Conservation (phyloP, 2,113 vertebrate genomes). For the Anseranas semipalmata region DNA sequence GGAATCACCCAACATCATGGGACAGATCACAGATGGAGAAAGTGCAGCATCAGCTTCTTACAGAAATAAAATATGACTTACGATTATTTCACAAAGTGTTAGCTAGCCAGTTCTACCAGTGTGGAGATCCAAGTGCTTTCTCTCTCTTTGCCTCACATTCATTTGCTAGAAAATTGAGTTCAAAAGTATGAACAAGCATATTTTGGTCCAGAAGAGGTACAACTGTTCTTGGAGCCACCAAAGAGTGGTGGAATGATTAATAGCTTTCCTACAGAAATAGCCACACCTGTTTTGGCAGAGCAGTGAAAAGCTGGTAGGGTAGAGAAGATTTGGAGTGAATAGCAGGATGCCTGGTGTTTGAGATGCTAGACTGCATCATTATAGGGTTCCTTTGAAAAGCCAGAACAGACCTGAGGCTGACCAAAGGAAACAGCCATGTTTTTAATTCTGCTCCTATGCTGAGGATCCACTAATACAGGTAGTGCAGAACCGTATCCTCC, state of each 20-base stretch:
- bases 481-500: background rate
- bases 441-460: background rate
- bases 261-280: background rate
- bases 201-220: accelerated
- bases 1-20: accelerated
- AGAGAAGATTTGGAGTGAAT: background rate
- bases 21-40: background rate
- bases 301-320: background rate
- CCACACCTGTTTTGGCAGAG: accelerated
- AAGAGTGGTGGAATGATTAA: accelerated
- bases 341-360: background rate
- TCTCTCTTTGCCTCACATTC: background rate
- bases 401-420: background rate
- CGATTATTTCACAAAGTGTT: background rate
- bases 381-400: background rate
- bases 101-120: background rate
- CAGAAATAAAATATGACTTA: background rate
- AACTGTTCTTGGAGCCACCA: background rate
- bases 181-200: accelerated
- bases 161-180: too few relatives aligned
- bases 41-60: background rate
- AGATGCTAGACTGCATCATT: accelerated
- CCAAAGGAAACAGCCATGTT: accelerated
- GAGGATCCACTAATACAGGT: background rate
- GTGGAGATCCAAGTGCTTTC: background rate